A percentile compares a stretch with the other conserved stretches of the same genome.
These are phyloP conservation scores for Typhlomys cinereus DNA, from an alignment of 2,113 vertebrate genomes.

Conservation along the genomic window DNA sequence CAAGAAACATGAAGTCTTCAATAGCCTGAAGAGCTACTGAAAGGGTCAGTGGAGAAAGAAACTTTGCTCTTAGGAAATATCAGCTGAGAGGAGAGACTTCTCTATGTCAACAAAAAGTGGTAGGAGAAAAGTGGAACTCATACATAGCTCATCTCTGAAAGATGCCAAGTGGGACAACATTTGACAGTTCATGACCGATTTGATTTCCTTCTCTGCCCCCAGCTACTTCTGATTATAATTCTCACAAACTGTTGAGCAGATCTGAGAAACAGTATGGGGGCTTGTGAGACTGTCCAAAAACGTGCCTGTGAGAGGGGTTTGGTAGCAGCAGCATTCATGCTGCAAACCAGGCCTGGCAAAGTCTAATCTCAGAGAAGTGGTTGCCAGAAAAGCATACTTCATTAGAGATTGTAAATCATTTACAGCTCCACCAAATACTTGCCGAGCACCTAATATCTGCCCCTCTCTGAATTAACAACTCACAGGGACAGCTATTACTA, in stretches of 20 bases:
- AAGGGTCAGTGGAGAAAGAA: conserved; percentile 57
- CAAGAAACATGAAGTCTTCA: conserved; percentile 46
- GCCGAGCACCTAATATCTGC: neutral
- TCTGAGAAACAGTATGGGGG: neutral
- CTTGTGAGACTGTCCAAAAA: neutral
- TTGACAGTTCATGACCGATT: neutral
- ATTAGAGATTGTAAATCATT: neutral
- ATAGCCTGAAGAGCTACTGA: conserved; percentile 45
- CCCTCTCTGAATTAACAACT: neutral
- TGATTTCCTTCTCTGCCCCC: neutral
- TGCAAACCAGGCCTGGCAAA: neutral
- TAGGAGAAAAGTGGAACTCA: conserved; percentile 42
- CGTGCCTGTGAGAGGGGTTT: neutral
- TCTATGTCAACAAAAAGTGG: conserved; percentile 38
- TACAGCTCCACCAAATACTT: neutral
- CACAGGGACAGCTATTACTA: neutral
- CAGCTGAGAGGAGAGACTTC: conserved; percentile 30
- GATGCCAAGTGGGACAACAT: neutral
- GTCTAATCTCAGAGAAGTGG: neutral
- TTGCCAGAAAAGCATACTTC: conserved; percentile 7
- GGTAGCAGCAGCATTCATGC: neutral
- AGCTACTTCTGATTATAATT: neutral
- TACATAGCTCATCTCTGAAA: conserved; percentile 20
- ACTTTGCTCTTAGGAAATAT: conserved; percentile 44
- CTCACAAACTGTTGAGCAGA: neutral